Evolutionary conservation across 2,797 vertebrate species (phyloP).

Genomic region (Melanotaenia trifasciata): DNA sequence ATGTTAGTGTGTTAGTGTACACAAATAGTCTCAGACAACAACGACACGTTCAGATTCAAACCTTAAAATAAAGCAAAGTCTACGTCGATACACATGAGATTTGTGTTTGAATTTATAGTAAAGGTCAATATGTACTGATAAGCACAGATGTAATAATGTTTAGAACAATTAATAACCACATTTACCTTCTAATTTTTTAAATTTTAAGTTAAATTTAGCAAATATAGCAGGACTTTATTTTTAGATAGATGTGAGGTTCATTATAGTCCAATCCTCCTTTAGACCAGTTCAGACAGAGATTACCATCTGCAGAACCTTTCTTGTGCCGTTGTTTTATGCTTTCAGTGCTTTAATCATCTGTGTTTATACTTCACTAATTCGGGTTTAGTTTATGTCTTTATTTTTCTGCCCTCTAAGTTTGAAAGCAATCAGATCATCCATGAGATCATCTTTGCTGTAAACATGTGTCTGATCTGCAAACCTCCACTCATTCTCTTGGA

Average conservation of each 20-base stretch:
- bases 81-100: background rate
- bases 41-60: background rate
- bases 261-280: background rate
- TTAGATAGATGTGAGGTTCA: background rate
- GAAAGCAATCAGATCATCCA: background rate
- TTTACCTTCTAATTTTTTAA: background rate
- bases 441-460: background rate
- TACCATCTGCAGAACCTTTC: background rate
- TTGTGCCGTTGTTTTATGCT: background rate
- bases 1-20: background rate
- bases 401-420: background rate
- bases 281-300: background rate
- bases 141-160: background rate
- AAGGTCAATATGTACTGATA: background rate
- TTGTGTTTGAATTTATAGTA: background rate
- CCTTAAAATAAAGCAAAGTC: background rate
- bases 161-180: background rate
- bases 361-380: background rate
- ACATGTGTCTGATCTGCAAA: slow-evolving; percentile 8
- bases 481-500: slow-evolving; percentile 32
- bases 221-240: background rate
- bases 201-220: background rate
- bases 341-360: background rate
- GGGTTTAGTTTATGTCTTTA: background rate
- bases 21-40: background rate